These are phyloP conservation scores for Otus sunia DNA, from an alignment of 2,113 vertebrate species.

Conservation along the genomic window DNA sequence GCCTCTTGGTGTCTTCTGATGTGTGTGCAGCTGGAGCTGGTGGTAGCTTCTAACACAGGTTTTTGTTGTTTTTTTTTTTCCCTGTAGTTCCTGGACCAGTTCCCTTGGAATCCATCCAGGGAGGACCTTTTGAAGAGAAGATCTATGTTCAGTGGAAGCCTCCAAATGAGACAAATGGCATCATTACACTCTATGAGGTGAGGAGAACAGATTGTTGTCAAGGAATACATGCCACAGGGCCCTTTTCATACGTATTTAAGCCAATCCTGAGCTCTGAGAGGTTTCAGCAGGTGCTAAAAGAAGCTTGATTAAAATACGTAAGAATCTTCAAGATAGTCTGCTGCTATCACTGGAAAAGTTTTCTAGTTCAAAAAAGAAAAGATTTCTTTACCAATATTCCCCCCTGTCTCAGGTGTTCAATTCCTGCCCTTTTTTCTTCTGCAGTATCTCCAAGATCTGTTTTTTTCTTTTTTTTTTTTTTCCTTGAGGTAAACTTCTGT, in stretches of 20 bases:
- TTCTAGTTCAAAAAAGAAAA: not conserved
- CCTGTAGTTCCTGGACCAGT: conserved; percentile 88
- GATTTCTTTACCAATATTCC: not conserved
- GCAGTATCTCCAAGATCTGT: not conserved
- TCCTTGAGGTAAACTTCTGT: not conserved
- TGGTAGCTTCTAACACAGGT: not conserved
- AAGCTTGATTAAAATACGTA: conserved; percentile 33
- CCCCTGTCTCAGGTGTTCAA: not conserved
- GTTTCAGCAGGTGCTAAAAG: conserved; percentile 28
- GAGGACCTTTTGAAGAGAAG: conserved; percentile 95
- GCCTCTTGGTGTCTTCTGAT: not conserved
- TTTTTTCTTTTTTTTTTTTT: not conserved
- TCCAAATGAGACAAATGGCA: conserved; percentile 96
- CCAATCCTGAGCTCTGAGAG: conserved; percentile 1
- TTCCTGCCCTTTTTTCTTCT: not conserved
- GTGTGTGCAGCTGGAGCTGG: not conserved
- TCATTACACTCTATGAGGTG: conserved; percentile 98
- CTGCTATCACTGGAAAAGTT: not conserved
- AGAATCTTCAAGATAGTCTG: not conserved
- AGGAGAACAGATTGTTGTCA: conserved; percentile 50
- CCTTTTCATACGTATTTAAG: not conserved
- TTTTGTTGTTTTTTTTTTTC: not conserved
- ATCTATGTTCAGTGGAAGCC: conserved; percentile 98
- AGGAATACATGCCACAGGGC: not conserved
- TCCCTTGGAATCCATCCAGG: conserved; percentile 94